Percentiles rank a stretch among this genome's conserved stretches.
These are phyloP conservation scores for Cuculus canorus DNA, from an alignment of 2,797 vertebrate genomes.

Conservation along the genomic window DNA sequence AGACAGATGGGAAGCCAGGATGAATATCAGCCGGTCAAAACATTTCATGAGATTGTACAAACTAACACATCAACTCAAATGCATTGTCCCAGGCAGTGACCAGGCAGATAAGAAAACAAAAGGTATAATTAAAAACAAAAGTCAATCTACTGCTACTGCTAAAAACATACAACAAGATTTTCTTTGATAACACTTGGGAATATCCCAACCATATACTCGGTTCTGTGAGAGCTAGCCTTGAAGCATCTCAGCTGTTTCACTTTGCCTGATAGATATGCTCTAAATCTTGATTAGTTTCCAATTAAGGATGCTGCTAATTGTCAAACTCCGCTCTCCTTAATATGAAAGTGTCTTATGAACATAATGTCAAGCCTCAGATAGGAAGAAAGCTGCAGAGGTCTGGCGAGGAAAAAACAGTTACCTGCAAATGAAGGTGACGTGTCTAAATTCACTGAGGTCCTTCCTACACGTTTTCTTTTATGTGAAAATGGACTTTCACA, in stretches of 20 bases:
- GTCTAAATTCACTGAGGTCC: conserved; percentile 20
- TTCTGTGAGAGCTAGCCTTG: conserved; percentile 21
- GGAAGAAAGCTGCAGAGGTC: conserved; percentile 36
- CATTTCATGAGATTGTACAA: not conserved
- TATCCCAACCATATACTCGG: conserved; percentile 24
- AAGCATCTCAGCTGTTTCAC: not conserved
- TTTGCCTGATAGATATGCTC: conserved; percentile 6
- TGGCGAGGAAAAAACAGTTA: conserved; percentile 18
- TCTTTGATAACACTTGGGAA: conserved; percentile 24
- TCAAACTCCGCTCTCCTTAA: conserved; percentile 60
- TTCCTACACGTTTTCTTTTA: conserved; percentile 14
- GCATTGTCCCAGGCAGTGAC: not conserved
- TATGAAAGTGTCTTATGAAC: conserved; percentile 35
- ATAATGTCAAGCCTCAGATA: not conserved
- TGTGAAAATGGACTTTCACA: conserved; percentile 46
- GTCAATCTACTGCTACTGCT: conserved; percentile 19
- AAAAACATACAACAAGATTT: conserved; percentile 32
- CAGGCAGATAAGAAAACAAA: conserved; percentile 18
- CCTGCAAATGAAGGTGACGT: conserved; percentile 40
- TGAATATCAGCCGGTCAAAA: not conserved
- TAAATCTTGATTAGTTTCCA: conserved; percentile 67
- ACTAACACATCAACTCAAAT: conserved; percentile 32
- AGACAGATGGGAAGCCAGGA: not conserved
- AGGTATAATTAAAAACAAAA: conserved; percentile 51
- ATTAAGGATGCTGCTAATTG: conserved; percentile 53